Percentiles rank a stretch among this genome's conserved stretches.
These are phyloP conservation scores for Lutjanus campechanus DNA, from an alignment of 2,797 vertebrate genomes.

Conservation along the genomic window DNA sequence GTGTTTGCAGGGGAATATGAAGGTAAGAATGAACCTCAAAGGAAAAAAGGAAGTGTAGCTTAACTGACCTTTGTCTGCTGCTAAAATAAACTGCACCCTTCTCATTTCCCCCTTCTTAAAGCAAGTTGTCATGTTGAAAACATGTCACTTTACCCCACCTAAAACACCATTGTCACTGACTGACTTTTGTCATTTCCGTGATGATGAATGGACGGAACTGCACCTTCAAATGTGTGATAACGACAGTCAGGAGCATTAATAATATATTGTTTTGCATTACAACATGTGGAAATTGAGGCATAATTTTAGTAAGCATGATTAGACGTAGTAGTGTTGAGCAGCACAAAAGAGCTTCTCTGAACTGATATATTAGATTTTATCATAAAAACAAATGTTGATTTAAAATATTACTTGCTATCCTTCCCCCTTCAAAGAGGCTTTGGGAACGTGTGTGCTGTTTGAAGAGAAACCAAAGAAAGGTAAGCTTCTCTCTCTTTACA, in stretches of 20 bases:
- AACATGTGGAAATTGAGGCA: background rate
- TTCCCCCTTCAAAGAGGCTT: constrained; percentile 84
- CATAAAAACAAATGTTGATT: background rate
- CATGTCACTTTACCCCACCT: background rate
- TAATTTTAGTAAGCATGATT: too few species aligned
- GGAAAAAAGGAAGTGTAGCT: background rate
- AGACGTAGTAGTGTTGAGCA: background rate
- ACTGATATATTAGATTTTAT: background rate
- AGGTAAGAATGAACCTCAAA: constrained; percentile 81
- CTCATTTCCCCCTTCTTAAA: background rate
- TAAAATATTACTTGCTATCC: background rate
- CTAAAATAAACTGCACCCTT: background rate
- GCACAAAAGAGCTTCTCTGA: background rate
- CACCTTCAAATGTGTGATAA: background rate
- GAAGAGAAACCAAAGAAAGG: constrained; percentile 89
- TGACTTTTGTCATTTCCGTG: background rate
- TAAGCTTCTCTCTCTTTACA: constrained; percentile 57
- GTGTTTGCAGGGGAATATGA: constrained; percentile 97
- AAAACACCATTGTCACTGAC: background rate
- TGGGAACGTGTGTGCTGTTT: constrained; percentile 95
- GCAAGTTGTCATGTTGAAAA: background rate
- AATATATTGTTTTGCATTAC: background rate
- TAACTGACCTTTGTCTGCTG: background rate
- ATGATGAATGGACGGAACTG: background rate
- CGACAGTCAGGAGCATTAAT: background rate